phyloP scores from a whole-genome alignment of 1,140 invertebrate species.

The Plutomurus gul region DNA sequence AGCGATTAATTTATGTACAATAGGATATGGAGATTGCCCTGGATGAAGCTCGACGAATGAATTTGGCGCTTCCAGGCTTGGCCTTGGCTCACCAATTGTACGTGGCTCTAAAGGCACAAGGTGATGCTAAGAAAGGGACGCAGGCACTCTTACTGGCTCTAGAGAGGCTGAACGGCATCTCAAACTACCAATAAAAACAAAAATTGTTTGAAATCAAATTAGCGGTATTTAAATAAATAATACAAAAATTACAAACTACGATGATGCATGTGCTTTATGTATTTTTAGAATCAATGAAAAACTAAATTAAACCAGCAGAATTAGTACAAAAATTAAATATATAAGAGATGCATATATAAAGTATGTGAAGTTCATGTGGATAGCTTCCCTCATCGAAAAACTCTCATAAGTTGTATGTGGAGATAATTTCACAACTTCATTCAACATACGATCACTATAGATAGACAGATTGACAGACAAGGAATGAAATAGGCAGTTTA shows the following conservation, averaged over 20 bases:
- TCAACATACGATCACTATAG: no score
- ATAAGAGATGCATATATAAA: no score
- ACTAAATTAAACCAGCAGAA: background rate
- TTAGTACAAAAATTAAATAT: no score
- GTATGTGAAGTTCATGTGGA: no score
- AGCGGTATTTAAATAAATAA: background rate
- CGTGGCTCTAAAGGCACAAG: conserved; percentile 40
- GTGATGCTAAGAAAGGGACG: conserved; percentile 11
- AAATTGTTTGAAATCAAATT: background rate
- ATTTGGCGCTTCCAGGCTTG: conserved; percentile 37
- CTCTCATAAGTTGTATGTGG: no score
- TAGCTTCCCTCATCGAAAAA: no score
- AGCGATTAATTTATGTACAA: background rate
- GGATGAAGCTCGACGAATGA: conserved; percentile 35
- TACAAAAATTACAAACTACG: no score
- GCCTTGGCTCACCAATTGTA: conserved; percentile 38
- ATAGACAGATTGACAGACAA: no score
- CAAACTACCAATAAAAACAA: background rate
- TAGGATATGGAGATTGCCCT: conserved; percentile 46
- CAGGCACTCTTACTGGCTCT: conserved; percentile 33
- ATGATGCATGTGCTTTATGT: no score
- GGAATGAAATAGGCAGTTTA: no score
- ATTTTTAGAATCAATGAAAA: background rate
- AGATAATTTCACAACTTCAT: no score
- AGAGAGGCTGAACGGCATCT: conserved; percentile 34